Base-by-base conservation (phyloP, 2,113 vertebrate species). In the Toxotes chatareus region DNA sequence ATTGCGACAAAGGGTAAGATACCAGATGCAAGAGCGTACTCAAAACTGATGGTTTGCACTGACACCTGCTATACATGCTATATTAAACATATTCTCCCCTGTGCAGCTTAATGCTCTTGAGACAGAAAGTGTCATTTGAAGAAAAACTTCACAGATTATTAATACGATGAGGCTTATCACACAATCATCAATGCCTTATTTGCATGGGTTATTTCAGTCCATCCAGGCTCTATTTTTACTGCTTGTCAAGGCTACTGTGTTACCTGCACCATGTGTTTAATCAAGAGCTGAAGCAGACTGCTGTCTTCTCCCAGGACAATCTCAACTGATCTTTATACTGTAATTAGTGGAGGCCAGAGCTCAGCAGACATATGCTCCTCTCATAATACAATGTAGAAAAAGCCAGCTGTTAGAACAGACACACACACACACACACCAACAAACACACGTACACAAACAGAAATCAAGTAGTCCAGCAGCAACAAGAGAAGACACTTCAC, bases 281-380 rank as follows among this genome's bases (percentile, higher is more conserved):
- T 91, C 49, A 74, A 76, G 77, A 73, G 59, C 73, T 68, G 63
- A 73, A 57, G 74, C 63, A 55, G 47, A 42, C 61, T 31, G 57
- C 76, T 80, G 83, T 84, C 66, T 73, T 85, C 76, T 86, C 56
- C 36, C 67, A 51, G 12, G 51, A 44, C 51, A 80, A 72, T 83
- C 60, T 68, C 60, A 13, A 32, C 67, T 64, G 27, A 86, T 90
- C 85, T 85, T 80, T 77, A 69, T 56, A 32, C 77, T 60, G 79
- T 84, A 84, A 89, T 91, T 80, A 86, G 72, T 55, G 63, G 5
- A 84, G 78, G 68, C 67, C 69, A 73, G 68, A 83, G 86, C 73
- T 83, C 71, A 90, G 72, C 74, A 71, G 69, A 82, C 82, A 71
- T 66, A 63, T 83, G 80, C 42, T 84, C 38, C 49, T 51, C 49